A percentile compares a stretch with the other conserved stretches of the same genome.
These are phyloP conservation scores for Struthidea cinerea DNA, from an alignment of 2,113 vertebrate species.

Conservation along the genomic window DNA sequence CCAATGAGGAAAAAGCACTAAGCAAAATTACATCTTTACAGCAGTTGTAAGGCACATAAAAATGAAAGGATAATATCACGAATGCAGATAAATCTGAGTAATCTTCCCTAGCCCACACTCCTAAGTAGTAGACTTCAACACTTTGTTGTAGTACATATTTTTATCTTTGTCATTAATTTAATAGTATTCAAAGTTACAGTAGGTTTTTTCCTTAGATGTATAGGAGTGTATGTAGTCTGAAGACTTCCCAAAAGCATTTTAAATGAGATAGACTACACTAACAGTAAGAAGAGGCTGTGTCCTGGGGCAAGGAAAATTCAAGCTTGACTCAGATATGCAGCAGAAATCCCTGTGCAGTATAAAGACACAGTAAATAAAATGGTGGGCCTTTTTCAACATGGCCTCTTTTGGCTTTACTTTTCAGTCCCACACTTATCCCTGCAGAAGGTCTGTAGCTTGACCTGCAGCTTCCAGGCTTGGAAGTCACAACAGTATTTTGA, in stretches of 20 bases:
- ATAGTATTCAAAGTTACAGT: background rate
- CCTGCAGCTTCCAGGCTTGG: background rate
- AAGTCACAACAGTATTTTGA: background rate
- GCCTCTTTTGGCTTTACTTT: background rate
- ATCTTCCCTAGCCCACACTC: background rate
- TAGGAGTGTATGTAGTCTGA: background rate
- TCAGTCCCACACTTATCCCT: background rate
- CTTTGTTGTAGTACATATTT: background rate
- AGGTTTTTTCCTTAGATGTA: background rate
- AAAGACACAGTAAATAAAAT: background rate
- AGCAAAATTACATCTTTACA: background rate
- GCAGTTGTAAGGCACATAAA: background rate
- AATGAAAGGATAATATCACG: background rate
- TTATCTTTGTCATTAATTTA: background rate
- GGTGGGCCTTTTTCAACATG: background rate
- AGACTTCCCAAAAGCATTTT: background rate
- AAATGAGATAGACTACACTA: background rate
- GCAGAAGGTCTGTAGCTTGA: background rate
- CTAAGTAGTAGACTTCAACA: background rate
- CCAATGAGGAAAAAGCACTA: background rate
- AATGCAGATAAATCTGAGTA: background rate
- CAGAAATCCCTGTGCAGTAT: background rate
- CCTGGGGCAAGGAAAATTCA: background rate
- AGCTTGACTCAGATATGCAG: background rate
- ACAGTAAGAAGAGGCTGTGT: background rate